These are phyloP conservation scores for Semaprochilodus insignis DNA, from an alignment of 2,797 vertebrate genomes.

Conservation along the genomic window DNA sequence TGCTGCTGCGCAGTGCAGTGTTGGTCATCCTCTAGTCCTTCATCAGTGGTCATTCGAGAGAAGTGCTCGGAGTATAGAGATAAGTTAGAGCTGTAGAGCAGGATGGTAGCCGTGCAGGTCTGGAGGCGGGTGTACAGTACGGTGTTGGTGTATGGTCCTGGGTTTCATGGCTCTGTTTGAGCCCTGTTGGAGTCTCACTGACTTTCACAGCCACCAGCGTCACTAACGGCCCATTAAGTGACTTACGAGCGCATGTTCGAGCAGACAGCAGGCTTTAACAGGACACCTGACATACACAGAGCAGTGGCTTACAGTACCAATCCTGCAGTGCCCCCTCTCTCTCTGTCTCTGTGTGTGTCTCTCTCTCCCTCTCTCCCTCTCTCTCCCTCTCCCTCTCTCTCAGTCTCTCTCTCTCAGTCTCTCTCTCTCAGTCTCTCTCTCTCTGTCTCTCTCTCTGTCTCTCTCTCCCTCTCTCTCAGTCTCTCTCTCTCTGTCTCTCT, in stretches of 20 bases:
- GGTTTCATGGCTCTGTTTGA: constrained; percentile 72
- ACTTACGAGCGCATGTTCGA: constrained; percentile 67
- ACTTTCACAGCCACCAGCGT: constrained; percentile 73
- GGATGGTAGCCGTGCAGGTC: too few relatives aligned
- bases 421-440: not conserved
- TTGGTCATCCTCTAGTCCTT: too few relatives aligned
- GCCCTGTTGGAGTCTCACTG: constrained; percentile 63
- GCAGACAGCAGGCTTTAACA: constrained; percentile 56
- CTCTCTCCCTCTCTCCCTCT: too few relatives aligned
- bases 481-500: not conserved
- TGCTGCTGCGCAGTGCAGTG: too few relatives aligned
- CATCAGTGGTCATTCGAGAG: too few relatives aligned
- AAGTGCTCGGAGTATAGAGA: too few relatives aligned
- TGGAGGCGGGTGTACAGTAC: too few relatives aligned
- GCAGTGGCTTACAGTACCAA: constrained; percentile 3
- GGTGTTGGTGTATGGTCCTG: constrained; percentile 59
- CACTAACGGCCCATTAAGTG: constrained; percentile 34
- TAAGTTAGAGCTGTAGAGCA: not conserved
- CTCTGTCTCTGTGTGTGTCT: not conserved
- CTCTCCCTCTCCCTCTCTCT: not conserved
- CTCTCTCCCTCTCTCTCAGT: too few relatives aligned
- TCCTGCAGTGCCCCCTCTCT: not conserved
- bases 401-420: not conserved
- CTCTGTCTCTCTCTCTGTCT: not conserved
- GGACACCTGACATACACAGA: constrained; percentile 28